These are phyloP conservation scores for Vespertilio murinus DNA, from an alignment of 2,797 vertebrate genomes.

Conservation along the genomic window DNA sequence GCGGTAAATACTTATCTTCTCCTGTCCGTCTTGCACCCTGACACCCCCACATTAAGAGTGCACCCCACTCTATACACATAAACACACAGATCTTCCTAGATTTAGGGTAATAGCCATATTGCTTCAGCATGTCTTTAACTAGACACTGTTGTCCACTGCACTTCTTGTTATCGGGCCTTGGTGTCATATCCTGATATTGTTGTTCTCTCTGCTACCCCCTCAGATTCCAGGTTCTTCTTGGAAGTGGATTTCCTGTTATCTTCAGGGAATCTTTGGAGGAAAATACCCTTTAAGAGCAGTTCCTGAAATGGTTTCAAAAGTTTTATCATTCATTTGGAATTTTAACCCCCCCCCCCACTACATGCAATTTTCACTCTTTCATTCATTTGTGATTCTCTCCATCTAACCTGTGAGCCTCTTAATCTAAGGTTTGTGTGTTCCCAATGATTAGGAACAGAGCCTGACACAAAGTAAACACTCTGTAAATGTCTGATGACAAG, in stretches of 20 bases:
- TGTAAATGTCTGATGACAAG: background rate
- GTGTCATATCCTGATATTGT: slow-evolving; percentile 58
- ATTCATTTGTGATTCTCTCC: background rate
- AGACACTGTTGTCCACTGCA: background rate
- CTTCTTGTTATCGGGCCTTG: background rate
- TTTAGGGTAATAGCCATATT: background rate
- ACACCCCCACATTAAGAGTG: too few relatives aligned
- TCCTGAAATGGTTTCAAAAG: background rate
- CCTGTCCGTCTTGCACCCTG: background rate
- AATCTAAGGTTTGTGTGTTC: background rate
- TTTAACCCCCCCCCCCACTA: background rate
- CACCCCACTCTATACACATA: background rate
- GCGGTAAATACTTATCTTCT: background rate
- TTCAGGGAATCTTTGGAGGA: slow-evolving; percentile 20
- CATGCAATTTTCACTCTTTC: background rate
- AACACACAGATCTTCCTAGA: background rate
- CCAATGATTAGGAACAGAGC: background rate
- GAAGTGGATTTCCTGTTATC: slow-evolving; percentile 64
- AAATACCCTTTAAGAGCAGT: slow-evolving; percentile 1
- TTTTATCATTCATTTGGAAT: background rate
- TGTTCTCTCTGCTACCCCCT: slow-evolving; percentile 10
- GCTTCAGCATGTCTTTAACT: background rate
- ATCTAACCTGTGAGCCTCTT: background rate
- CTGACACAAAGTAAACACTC: background rate
- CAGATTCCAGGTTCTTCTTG: slow-evolving; percentile 16